These are phyloP conservation scores for Oncopodura yosiiana DNA, from an alignment of 1,140 invertebrate species.

Conservation along the genomic window DNA sequence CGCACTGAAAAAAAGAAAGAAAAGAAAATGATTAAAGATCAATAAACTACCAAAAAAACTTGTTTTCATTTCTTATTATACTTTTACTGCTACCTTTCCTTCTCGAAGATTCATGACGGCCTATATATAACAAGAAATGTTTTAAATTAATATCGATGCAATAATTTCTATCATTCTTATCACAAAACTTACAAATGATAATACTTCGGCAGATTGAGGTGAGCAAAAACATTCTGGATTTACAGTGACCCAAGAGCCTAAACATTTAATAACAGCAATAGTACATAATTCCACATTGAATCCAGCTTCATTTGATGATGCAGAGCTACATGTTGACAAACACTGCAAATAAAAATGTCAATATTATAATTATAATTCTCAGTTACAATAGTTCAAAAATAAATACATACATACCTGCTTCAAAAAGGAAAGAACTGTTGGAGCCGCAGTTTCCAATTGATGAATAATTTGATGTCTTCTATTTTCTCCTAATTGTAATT, in stretches of 20 bases:
- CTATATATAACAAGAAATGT: too few relatives aligned
- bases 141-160: too few relatives aligned
- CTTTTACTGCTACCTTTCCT: slow-evolving; percentile 30
- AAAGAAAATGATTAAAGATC: background rate
- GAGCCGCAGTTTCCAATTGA: slow-evolving; percentile 51
- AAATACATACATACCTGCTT: slow-evolving; percentile 26
- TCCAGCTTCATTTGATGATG: background rate
- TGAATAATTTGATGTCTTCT: slow-evolving; percentile 69
- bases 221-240: slow-evolving; percentile 33
- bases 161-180: too few relatives aligned
- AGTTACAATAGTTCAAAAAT: slow-evolving; percentile 31
- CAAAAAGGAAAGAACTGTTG: slow-evolving; percentile 38
- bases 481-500: slow-evolving; percentile 79
- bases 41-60: background rate
- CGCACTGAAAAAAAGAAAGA: slow-evolving; percentile 11
- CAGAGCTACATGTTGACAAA: slow-evolving; percentile 13
- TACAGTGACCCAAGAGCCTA: slow-evolving; percentile 30
- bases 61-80: slow-evolving; percentile 9
- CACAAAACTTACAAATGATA: slow-evolving; percentile 31
- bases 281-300: slow-evolving; percentile 18
- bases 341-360: slow-evolving; percentile 19
- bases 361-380: slow-evolving; percentile 11
- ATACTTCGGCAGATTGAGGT: slow-evolving; percentile 18
- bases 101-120: slow-evolving; percentile 34
- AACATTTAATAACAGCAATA: slow-evolving; percentile 30